Evolutionary conservation across 2,797 vertebrate species (phyloP).

Genomic region (Microctenopoma lineatum): DNA sequence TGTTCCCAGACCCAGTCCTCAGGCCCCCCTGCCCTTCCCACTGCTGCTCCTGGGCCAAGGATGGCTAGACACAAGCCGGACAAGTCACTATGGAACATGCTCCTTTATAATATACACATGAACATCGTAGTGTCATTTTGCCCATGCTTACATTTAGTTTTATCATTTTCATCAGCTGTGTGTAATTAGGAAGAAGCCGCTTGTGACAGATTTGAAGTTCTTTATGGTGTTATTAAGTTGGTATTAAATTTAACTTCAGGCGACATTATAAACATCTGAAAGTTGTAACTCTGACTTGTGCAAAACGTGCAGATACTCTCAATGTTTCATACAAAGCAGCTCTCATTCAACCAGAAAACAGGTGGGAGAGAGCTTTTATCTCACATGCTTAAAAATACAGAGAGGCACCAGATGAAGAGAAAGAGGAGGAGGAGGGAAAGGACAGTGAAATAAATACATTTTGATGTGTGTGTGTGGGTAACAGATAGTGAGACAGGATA

Average conservation of each 20-base stretch:
- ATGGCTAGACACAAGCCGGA: no score
- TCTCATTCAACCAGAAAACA: constrained; percentile 40
- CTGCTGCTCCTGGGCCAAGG: no score
- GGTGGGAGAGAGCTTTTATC: constrained; percentile 60
- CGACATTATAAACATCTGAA: constrained; percentile 58
- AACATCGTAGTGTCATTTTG: constrained; percentile 32
- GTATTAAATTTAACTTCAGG: constrained; percentile 60
- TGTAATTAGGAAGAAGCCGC: constrained; percentile 40
- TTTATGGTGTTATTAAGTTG: constrained; percentile 61
- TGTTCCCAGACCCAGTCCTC: no score
- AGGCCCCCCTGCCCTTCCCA: no score
- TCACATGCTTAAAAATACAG: constrained; percentile 67
- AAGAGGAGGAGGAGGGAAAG: constrained; percentile 40
- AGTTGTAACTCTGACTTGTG: constrained; percentile 55
- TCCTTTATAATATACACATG: constrained; percentile 39
- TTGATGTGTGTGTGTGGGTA: constrained; percentile 42
- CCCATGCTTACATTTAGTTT: constrained; percentile 52
- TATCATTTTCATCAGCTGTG: constrained; percentile 48
- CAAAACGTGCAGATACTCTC: constrained; percentile 32
- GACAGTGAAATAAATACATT: constrained; percentile 65
- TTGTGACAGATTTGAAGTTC: constrained; percentile 41
- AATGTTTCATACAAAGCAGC: constrained; percentile 19
- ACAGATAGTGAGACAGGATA: constrained; percentile 49
- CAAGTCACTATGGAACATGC: neutral
- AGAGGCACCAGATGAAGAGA: constrained; percentile 53